Evolutionary conservation across 2,113 vertebrate species (phyloP), one percentile per base, ranked within the genome.

Genomic region (Cyanoliseus patagonus): DNA sequence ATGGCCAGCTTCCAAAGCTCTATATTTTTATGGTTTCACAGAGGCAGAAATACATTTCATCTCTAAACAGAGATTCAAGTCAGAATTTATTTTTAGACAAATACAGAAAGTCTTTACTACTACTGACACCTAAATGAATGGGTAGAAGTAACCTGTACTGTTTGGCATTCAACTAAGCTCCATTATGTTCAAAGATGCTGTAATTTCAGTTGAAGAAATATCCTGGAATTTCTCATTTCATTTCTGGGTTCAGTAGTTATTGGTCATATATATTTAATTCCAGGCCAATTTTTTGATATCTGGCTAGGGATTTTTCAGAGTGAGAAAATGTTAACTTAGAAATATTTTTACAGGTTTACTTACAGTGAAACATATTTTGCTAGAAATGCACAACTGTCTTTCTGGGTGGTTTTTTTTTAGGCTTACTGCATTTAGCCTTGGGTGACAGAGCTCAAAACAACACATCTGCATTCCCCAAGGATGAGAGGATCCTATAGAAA

Each of bases 1-100:
- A 1, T 0, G 0, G 15, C 2, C 42, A 33, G 47, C 13, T 72
- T 41, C 17, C 13, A 0, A 61, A 93, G 11, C 11, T 57, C 22
- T 28, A 4, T 11, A 9, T 8, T 55, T 64, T 28, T 13, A 53
- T 8, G 4, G 11, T 27, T 88, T 69, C 73, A n/a, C 18, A 57
- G 44, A 68, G 20, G 7, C 17, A 24, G n/a, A 69, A 83, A 83
- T 24, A 17, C 0, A 20, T 31, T 76, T 46, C 25, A 30, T 39
- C 53, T 49, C n/a, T 30, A 57, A 66, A 52, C 0, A 72, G 16
- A 82, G 7, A 86, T 31, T 27, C 11, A 31, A 83, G 67, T 19
- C 37, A 66, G 70, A 64, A 57, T 33, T 55, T 82, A 55, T 42
- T 91, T 90, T 68, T 39, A 80, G 67, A 69, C 24, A 69, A 72